A percentile compares a stretch with the other conserved stretches of the same genome.
phyloP scores from a whole-genome alignment of 2,797 vertebrate species.

The Hippocampus kuda region DNA sequence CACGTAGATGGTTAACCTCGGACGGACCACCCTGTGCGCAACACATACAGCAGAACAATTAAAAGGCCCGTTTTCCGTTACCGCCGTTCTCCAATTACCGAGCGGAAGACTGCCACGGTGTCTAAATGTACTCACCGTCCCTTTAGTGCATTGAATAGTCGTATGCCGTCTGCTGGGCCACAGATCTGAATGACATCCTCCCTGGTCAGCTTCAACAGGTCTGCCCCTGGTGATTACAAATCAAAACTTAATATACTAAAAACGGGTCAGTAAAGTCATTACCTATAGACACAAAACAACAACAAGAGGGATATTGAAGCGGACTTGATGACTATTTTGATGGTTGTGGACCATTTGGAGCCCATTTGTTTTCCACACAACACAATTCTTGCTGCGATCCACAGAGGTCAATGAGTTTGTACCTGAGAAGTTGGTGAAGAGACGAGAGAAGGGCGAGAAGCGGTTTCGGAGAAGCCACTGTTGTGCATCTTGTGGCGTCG shows the following conservation, averaged over 20 bases:
- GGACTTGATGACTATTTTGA: too few relatives aligned
- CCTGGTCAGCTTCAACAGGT: conserved; percentile 88
- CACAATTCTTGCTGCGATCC: neutral
- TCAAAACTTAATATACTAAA: neutral
- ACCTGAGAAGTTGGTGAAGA: conserved; percentile 97
- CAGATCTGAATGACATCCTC: conserved; percentile 98
- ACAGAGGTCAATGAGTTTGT: conserved; percentile 3
- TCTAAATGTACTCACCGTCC: conserved; percentile 71
- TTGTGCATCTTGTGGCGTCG: conserved; percentile 90
- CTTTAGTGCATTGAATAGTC: conserved; percentile 93
- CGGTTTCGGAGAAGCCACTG: conserved; percentile 95
- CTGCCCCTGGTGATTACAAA: conserved; percentile 68
- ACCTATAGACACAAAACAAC: too few relatives aligned
- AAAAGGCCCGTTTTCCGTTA: neutral
- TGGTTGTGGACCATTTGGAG: neutral
- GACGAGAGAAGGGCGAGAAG: conserved; percentile 84
- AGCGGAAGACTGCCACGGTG: neutral
- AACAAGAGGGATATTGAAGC: too few relatives aligned
- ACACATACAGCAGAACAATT: conserved; percentile 9
- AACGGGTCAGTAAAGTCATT: neutral
- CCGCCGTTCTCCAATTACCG: neutral
- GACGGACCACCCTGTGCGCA: conserved; percentile 77
- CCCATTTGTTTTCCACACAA: neutral
- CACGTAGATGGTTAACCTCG: conserved; percentile 90
- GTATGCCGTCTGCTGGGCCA: conserved; percentile 90